phyloP scores from a whole-genome alignment of 1,140 invertebrate genomes.

The Eupristina koningsbergeri region DNA sequence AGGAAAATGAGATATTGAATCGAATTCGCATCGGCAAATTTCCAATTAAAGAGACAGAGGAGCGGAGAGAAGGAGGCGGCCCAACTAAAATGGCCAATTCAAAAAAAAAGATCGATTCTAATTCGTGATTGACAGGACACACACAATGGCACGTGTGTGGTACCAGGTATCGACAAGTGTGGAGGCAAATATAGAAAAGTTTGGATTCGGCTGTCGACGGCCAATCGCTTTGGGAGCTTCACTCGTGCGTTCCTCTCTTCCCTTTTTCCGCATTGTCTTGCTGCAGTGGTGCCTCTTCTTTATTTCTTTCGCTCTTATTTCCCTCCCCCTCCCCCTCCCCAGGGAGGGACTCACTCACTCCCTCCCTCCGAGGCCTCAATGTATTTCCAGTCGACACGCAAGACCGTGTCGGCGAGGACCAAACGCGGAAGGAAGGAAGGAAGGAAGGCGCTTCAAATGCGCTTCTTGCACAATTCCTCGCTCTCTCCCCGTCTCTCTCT shows the following conservation, averaged over 20 bases:
- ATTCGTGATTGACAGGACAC: not conserved
- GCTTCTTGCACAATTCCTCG: not conserved
- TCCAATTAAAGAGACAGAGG: constrained; percentile 12
- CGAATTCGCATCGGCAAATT: not conserved
- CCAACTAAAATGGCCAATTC: not conserved
- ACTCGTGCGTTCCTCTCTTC: not conserved
- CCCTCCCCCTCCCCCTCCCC: not conserved
- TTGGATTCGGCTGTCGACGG: not conserved
- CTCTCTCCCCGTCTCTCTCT: not conserved
- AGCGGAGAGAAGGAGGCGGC: not conserved
- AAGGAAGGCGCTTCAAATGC: not conserved
- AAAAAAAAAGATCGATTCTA: constrained; percentile 13
- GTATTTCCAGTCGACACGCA: not conserved
- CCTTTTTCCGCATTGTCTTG: constrained; percentile 15
- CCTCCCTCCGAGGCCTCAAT: not conserved
- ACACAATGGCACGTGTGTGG: not conserved
- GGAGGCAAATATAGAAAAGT: not conserved
- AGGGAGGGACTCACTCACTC: not conserved
- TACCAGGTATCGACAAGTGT: not conserved
- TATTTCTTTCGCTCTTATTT: not conserved
- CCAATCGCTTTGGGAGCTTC: not conserved
- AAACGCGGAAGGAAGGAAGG: not conserved
- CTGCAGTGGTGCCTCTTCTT: constrained; percentile 7
- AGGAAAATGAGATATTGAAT: constrained; percentile 3
- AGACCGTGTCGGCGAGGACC: not conserved